A percentile compares a stretch with the other conserved stretches of the same genome.
phyloP scores from a whole-genome alignment of 2,797 vertebrate genomes.

The Loris lydekkerianus region DNA sequence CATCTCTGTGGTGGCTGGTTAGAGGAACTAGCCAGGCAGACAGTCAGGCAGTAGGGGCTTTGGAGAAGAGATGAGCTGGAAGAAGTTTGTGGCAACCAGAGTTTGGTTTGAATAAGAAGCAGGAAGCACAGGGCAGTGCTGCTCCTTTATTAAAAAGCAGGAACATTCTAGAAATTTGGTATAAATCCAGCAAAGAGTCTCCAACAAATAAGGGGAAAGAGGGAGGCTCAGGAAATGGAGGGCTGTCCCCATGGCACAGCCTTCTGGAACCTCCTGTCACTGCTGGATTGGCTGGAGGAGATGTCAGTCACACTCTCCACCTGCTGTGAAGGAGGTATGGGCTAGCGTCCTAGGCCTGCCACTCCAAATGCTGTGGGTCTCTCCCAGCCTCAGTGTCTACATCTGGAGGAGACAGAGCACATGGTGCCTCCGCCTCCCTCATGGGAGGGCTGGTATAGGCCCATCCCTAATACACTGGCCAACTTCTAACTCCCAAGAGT shows the following conservation, averaged over 20 bases:
- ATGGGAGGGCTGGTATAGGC: neutral
- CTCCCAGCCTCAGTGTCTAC: no score
- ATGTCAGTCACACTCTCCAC: rapidly evolving
- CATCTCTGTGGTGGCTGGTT: neutral
- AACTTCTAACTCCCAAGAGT: rapidly evolving
- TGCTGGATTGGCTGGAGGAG: neutral
- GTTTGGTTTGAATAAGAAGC: neutral
- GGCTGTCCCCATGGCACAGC: no score
- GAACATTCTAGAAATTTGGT: neutral
- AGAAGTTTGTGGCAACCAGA: neutral
- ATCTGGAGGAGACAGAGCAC: neutral
- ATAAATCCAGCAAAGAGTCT: neutral
- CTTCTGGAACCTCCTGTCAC: neutral
- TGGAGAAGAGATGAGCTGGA: neutral
- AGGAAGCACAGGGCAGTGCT: neutral
- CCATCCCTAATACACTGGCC: neutral
- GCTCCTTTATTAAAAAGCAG: conserved; percentile 26
- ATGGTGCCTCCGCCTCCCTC: neutral
- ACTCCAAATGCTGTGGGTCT: neutral
- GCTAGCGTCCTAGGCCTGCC: neutral
- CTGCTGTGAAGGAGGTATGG: neutral
- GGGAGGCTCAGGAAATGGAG: neutral
- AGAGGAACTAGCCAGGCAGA: neutral
- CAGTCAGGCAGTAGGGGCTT: neutral
- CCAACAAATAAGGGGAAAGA: neutral